Conservation (phyloP, 2,888 invertebrate genomes). For the Drosophila lutescens region DNA sequence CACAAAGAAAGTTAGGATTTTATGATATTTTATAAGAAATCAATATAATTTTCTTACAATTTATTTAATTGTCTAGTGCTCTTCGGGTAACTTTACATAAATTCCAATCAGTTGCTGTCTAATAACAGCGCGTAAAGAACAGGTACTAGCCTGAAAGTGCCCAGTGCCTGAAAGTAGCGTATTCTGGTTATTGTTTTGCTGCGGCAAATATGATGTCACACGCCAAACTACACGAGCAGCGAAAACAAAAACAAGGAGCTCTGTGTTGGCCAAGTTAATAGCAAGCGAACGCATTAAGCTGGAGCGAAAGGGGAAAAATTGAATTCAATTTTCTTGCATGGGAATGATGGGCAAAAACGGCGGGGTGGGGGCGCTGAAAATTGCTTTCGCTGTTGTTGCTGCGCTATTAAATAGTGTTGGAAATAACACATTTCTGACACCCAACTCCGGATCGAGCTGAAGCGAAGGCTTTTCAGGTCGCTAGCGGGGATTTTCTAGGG, state of each 20-base stretch:
- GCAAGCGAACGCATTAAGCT: conserved; percentile 64
- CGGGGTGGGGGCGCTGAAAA: conserved; percentile 15
- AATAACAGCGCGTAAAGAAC: background rate
- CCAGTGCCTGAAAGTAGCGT: background rate
- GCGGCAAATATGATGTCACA: conserved; percentile 42
- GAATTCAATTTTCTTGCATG: conserved; percentile 63
- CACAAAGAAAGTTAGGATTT: too few species aligned
- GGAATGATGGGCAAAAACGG: conserved; percentile 18
- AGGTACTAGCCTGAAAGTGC: conserved; percentile 5
- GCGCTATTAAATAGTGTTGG: conserved; percentile 65
- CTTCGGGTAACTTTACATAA: background rate
- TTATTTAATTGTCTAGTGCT: background rate
- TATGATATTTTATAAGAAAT: too few species aligned
- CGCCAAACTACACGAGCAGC: conserved; percentile 27
- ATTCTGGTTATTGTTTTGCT: conserved; percentile 10
- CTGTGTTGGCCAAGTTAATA: conserved; percentile 54
- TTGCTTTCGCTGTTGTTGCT: conserved; percentile 43
- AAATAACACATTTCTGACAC: conserved; percentile 67
- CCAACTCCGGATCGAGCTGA: conserved; percentile 39
- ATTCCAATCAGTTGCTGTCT: background rate
- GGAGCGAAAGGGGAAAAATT: conserved; percentile 53
- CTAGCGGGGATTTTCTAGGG: conserved; percentile 15
- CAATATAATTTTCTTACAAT: too few species aligned
- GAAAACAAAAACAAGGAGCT: conserved; percentile 9
- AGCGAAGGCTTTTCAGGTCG: conserved; percentile 36